phyloP scores from a whole-genome alignment of 2,797 vertebrate species.

The Poliocrania exsul region DNA sequence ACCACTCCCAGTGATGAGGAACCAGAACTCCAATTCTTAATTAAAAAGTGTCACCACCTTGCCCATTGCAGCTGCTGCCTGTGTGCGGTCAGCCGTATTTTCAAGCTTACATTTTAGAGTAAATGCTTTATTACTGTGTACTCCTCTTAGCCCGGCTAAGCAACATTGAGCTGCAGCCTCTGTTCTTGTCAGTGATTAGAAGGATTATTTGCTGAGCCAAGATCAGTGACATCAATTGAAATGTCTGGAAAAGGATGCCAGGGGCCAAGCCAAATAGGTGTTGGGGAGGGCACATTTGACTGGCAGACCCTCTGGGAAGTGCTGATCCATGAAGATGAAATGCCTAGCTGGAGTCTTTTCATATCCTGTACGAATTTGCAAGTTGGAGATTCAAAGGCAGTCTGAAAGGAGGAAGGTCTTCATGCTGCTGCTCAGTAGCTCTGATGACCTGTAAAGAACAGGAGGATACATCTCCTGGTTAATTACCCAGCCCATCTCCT shows the following conservation, averaged over 20 bases:
- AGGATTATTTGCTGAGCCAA: slow-evolving; percentile 42
- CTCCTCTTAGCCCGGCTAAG: background rate
- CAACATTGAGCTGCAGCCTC: background rate
- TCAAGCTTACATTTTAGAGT: background rate
- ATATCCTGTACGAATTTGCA: background rate
- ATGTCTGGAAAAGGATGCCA: slow-evolving; percentile 2
- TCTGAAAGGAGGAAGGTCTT: background rate
- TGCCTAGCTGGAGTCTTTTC: background rate
- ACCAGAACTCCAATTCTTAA: background rate
- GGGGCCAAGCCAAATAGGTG: background rate
- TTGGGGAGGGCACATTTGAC: background rate
- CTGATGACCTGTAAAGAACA: background rate
- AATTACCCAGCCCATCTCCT: background rate
- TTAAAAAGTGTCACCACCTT: background rate
- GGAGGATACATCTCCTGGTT: background rate
- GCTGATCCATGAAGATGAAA: slow-evolving; percentile 26
- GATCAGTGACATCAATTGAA: slow-evolving; percentile 42
- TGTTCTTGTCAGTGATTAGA: slow-evolving; percentile 29
- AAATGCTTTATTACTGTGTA: slow-evolving; percentile 3
- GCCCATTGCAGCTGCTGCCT: background rate
- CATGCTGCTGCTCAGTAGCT: background rate
- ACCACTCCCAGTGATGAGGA: background rate
- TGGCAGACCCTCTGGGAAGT: slow-evolving; percentile 22
- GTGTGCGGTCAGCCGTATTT: background rate
- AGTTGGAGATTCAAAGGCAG: background rate